phyloP scores from a whole-genome alignment of 2,888 invertebrate species.

The Acleris holmiana region DNA sequence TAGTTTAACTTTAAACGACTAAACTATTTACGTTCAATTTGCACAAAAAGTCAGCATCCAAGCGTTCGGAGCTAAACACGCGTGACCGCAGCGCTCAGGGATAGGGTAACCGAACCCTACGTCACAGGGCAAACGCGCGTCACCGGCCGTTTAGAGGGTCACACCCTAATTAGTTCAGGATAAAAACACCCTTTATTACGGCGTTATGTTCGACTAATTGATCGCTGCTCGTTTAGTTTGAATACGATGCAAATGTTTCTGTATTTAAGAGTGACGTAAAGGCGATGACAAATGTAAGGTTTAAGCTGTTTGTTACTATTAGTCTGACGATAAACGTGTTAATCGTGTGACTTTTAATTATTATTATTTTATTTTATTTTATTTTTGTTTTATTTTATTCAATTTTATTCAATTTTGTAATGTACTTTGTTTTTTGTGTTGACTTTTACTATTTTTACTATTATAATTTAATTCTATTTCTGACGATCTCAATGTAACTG shows the following conservation, averaged over 20 bases:
- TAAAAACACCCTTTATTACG: conserved; percentile 70
- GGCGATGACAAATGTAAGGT: not conserved
- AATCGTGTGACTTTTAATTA: too few species aligned
- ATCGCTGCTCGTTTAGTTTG: conserved; percentile 46
- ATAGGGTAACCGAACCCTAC: not conserved
- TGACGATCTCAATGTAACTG: too few species aligned
- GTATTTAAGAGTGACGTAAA: not conserved
- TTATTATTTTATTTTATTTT: too few species aligned
- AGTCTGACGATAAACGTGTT: too few species aligned
- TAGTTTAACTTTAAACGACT: too few species aligned
- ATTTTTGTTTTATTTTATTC: too few species aligned
- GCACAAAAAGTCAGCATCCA: conserved; percentile 7
- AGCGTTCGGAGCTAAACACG: conserved; percentile 43
- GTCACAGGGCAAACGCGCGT: conserved; percentile 28
- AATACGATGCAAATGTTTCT: conserved; percentile 1
- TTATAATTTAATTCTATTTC: too few species aligned
- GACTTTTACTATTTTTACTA: too few species aligned
- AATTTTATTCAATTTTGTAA: too few species aligned
- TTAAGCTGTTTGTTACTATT: not conserved
- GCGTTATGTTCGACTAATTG: conserved; percentile 67
- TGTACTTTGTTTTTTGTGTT: too few species aligned
- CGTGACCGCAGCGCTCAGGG: conserved; percentile 60
- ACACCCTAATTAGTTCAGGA: conserved; percentile 75
- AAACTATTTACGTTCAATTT: not conserved
- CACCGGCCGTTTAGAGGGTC: conserved; percentile 47